These are phyloP conservation scores for Bombus terrestris DNA, from an alignment of 1,140 invertebrate species.

Conservation along the genomic window DNA sequence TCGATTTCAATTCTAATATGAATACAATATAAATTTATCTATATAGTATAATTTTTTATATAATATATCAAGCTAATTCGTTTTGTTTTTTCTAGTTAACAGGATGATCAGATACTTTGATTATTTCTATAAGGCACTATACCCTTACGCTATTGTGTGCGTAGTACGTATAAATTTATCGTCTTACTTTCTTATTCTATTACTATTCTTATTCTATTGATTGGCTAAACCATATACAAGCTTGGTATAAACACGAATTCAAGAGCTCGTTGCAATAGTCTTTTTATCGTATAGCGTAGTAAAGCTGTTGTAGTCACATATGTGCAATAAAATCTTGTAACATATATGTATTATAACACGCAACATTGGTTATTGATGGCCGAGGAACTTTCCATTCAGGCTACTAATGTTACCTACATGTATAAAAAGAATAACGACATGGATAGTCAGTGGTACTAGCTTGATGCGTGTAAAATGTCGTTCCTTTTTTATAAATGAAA, in stretches of 20 bases:
- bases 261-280: background rate
- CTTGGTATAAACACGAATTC: background rate
- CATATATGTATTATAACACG: background rate
- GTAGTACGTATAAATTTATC: background rate
- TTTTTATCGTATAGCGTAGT: background rate
- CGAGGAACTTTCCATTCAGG: conserved; percentile 3
- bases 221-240: too few relatives aligned
- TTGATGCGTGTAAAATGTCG: background rate
- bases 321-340: background rate
- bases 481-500: background rate
- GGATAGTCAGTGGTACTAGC: background rate
- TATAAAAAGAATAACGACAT: background rate
- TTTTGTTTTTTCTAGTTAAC: background rate
- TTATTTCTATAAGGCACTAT: background rate
- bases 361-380: background rate
- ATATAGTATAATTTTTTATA: too few relatives aligned
- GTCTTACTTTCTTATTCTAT: background rate
- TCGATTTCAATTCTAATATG: too few relatives aligned
- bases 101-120: background rate
- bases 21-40: too few relatives aligned
- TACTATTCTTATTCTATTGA: background rate
- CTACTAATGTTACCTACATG: background rate
- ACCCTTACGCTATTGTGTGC: background rate
- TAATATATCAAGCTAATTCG: too few relatives aligned
- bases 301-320: background rate